Evolutionary conservation across 2,113 vertebrate species (phyloP).

Genomic region (Sula dactylatra): DNA sequence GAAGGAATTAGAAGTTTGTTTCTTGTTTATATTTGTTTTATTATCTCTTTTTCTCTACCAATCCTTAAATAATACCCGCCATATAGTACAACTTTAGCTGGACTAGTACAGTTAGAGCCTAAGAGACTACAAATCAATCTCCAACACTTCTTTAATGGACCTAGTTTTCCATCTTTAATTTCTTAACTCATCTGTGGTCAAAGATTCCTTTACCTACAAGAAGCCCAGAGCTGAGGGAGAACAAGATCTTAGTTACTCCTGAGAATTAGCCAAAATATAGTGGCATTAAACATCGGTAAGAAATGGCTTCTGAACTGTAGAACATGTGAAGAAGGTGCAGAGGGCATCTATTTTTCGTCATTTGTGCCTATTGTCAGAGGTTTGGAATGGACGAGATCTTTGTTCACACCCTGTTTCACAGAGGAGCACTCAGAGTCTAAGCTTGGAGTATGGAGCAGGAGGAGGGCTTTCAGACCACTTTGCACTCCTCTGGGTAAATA

Average conservation of each 20-base stretch:
- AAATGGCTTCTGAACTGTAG: neutral
- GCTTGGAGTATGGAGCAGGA: neutral
- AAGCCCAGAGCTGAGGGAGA: neutral
- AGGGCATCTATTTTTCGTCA: neutral
- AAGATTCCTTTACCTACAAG: neutral
- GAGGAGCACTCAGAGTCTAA: rapidly evolving
- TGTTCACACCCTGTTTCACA: neutral
- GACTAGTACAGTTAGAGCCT: neutral
- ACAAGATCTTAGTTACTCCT: neutral
- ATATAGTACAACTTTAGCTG: neutral
- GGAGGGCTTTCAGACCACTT: neutral
- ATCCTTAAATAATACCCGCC: neutral
- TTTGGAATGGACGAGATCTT: neutral
- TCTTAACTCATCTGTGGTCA: neutral
- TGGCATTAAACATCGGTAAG: neutral
- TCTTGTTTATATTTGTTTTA: neutral
- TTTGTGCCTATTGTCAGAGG: neutral
- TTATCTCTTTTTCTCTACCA: neutral
- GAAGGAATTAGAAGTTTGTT: neutral
- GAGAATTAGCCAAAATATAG: neutral
- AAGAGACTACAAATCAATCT: neutral
- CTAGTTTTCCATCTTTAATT: neutral
- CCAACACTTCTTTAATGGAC: neutral
- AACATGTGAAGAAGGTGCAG: neutral
- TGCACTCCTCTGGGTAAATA: neutral